These are phyloP conservation scores for Echinometra lucunter DNA, from an alignment of 53 echinoderm and acorn worm genomes.

Conservation along the genomic window DNA sequence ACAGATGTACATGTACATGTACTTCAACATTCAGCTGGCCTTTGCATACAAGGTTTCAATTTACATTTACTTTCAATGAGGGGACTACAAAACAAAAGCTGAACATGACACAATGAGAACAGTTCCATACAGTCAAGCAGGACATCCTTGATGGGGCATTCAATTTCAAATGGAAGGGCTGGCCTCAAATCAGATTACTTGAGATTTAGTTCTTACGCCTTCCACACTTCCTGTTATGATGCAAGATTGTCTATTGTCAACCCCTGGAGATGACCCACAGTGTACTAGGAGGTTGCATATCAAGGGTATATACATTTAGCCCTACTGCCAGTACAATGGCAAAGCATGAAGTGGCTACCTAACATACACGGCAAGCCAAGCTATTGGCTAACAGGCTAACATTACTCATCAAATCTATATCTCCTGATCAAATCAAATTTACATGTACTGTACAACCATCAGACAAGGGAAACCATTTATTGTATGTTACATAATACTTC, in stretches of 20 bases:
- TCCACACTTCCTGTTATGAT: slow-evolving; percentile 19
- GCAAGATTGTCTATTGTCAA: background rate
- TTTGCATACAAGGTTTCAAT: background rate
- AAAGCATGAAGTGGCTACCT: too few species aligned
- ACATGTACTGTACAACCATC: too few species aligned
- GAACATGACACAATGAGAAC: slow-evolving; percentile 1
- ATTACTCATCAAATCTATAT: too few species aligned
- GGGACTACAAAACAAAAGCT: background rate
- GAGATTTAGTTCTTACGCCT: background rate
- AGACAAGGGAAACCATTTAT: too few species aligned
- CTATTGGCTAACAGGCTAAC: too few species aligned
- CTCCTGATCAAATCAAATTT: too few species aligned
- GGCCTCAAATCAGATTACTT: slow-evolving; percentile 24
- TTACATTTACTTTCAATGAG: background rate
- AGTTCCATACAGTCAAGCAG: background rate
- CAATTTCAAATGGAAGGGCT: background rate
- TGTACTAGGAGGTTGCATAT: background rate
- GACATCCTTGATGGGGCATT: background rate
- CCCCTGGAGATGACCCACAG: background rate
- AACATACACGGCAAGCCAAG: too few species aligned
- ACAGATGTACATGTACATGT: background rate
- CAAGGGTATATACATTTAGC: background rate
- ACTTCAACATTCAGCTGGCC: background rate
- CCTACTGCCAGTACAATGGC: too few species aligned
- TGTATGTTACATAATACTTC: too few species aligned